Evolutionary conservation across 2,888 invertebrate species (phyloP).

Genomic region (Phengaris alcon): DNA sequence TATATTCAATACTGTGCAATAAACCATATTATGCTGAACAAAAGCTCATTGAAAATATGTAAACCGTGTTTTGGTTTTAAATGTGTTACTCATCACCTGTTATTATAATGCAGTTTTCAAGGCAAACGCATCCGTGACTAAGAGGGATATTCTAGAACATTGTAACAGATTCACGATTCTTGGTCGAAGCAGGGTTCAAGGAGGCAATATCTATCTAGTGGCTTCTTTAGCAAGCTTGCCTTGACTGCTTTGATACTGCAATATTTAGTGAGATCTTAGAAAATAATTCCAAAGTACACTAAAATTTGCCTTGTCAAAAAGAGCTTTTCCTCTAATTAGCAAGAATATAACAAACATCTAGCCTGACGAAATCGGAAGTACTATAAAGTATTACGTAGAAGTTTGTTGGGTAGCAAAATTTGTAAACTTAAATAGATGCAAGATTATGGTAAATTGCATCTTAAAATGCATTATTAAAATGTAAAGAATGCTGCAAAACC

Average conservation of each 20-base stretch:
- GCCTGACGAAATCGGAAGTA: not conserved
- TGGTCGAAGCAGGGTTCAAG: not conserved
- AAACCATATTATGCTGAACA: too few species aligned
- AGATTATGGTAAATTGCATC: not conserved
- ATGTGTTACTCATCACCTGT: not conserved
- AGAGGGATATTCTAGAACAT: not conserved
- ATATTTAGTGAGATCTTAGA: not conserved
- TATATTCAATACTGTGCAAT: too few species aligned
- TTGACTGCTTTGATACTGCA: not conserved
- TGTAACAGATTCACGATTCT: not conserved
- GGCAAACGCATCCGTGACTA: constrained; percentile 7
- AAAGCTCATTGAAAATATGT: too few species aligned
- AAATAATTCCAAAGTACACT: not conserved
- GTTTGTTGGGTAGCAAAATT: not conserved
- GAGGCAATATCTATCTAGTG: not conserved
- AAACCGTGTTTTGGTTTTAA: constrained; percentile 5
- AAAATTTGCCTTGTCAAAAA: not conserved
- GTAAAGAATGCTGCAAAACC: not conserved
- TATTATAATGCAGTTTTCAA: constrained; percentile 5
- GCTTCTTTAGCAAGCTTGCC: constrained; percentile 8
- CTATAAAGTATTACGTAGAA: not conserved
- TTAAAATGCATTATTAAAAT: not conserved
- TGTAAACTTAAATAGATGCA: not conserved
- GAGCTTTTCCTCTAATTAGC: not conserved
- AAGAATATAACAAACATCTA: not conserved